Percentiles rank a stretch among this genome's conserved stretches.
Evolutionary conservation across 2,888 invertebrate species (phyloP).

Genomic region (Agonopterix subpropinquella): DNA sequence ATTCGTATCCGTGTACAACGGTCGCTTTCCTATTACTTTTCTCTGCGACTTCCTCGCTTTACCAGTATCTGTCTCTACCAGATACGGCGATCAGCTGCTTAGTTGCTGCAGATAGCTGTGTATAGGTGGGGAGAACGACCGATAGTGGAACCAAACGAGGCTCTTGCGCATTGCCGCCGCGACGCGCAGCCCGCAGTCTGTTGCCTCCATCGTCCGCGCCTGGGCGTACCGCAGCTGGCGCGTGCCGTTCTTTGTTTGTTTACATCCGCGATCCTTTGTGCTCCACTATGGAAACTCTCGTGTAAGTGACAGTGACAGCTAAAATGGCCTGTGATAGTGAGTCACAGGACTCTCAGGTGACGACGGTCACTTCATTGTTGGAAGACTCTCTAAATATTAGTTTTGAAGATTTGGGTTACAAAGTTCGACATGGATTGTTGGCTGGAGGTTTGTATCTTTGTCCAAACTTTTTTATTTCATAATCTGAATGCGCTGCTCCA

Average conservation of each 20-base stretch:
- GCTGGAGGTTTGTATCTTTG: constrained; percentile 62
- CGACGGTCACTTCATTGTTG: constrained; percentile 49
- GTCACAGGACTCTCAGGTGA: constrained; percentile 50
- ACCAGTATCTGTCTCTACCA: constrained; percentile 1
- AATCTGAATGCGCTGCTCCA: too few relatives aligned
- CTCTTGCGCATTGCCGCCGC: constrained; percentile 19
- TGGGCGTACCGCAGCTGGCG: constrained; percentile 28
- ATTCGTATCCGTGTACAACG: too few relatives aligned
- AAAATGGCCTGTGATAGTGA: constrained; percentile 53
- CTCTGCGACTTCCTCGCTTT: neutral
- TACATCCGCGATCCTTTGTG: constrained; percentile 48
- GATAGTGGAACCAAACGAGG: constrained; percentile 34
- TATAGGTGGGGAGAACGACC: constrained; percentile 54
- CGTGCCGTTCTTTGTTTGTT: constrained; percentile 51
- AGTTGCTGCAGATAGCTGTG: constrained; percentile 29
- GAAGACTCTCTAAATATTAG: constrained; percentile 77
- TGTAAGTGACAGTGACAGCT: constrained; percentile 33
- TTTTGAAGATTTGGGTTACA: constrained; percentile 80
- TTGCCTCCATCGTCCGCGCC: constrained; percentile 24
- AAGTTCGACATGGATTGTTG: constrained; percentile 76
- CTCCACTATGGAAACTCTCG: constrained; percentile 35
- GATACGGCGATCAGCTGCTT: constrained; percentile 22
- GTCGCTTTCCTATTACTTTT: too few relatives aligned
- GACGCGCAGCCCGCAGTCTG: constrained; percentile 23
- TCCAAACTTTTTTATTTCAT: too few relatives aligned